A percentile compares a stretch with the other conserved stretches of the same genome.
phyloP scores from a whole-genome alignment of 2,797 vertebrate species.

The Sciurus vulgaris region DNA sequence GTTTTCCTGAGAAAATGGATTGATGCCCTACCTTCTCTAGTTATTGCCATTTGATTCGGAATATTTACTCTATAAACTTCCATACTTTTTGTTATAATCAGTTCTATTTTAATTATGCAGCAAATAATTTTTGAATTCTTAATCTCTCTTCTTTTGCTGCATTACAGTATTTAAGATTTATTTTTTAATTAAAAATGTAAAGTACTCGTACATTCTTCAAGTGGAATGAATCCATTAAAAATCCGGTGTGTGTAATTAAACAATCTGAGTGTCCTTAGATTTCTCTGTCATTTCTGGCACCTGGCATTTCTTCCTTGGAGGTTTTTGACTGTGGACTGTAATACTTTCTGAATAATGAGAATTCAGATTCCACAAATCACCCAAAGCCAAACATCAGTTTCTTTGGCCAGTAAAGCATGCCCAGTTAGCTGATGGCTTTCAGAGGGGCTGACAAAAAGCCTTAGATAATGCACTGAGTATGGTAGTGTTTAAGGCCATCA shows the following conservation, averaged over 20 bases:
- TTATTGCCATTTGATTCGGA: not conserved
- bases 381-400: constrained; percentile 80
- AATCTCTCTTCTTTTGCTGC: not conserved
- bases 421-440: constrained; percentile 80
- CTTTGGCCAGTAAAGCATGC: constrained; percentile 78
- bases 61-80: not conserved
- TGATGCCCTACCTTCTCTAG: not conserved
- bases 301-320: constrained; percentile 76
- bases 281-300: constrained; percentile 74
- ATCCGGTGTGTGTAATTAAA: constrained; percentile 78
- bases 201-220: constrained; percentile 70
- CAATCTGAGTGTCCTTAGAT: constrained; percentile 68
- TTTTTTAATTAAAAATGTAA: constrained; percentile 67
- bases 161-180: constrained; percentile 61
- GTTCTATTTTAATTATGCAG: constrained; percentile 25
- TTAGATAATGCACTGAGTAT: constrained; percentile 75
- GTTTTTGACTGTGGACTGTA: constrained; percentile 69
- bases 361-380: constrained; percentile 79
- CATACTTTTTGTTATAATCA: not conserved
- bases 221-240: constrained; percentile 73
- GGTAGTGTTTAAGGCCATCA: constrained; percentile 76
- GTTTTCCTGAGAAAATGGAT: not conserved
- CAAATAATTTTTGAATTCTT: constrained; percentile 62
- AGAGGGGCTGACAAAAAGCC: constrained; percentile 79
- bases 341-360: constrained; percentile 81